A percentile compares a stretch with the other conserved stretches of the same genome.
Evolutionary conservation across 2,888 invertebrate genomes (phyloP).

Genomic region (Drosophila kanekoi): DNA sequence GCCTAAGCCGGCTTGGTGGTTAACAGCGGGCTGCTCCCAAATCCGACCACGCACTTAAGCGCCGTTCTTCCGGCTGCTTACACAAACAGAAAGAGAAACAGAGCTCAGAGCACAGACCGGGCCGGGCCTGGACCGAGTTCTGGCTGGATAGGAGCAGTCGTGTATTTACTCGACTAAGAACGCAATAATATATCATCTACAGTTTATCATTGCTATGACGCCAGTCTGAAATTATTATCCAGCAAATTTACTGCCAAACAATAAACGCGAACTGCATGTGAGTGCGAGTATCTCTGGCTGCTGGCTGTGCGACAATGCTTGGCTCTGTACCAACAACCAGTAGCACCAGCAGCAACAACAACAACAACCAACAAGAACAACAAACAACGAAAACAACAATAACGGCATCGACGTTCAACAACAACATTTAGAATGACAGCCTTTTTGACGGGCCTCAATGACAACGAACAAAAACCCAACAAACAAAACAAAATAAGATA

Average conservation of each 20-base stretch:
- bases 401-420: constrained; percentile 16
- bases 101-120: background rate
- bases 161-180: constrained; percentile 73
- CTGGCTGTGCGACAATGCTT: constrained; percentile 35
- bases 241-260: constrained; percentile 81
- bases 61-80: constrained; percentile 51
- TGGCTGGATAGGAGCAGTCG: constrained; percentile 25
- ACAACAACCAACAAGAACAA: constrained; percentile 19
- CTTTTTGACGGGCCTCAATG: constrained; percentile 65
- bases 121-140: background rate
- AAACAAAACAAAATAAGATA: constrained; percentile 15
- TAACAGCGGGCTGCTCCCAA: constrained; percentile 53
- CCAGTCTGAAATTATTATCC: constrained; percentile 83
- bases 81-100: constrained; percentile 36
- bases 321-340: constrained; percentile 56
- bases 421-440: constrained; percentile 49
- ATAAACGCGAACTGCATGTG: constrained; percentile 66
- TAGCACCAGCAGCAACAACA: constrained; percentile 31
- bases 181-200: constrained; percentile 82
- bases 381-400: constrained; percentile 29
- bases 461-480: constrained; percentile 37
- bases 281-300: constrained; percentile 21
- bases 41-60: constrained; percentile 75
- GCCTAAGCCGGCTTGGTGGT: constrained; percentile 62
- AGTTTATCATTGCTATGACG: constrained; percentile 83